Evolutionary conservation across 2,888 invertebrate genomes (phyloP), one percentile per base, ranked within the genome.

Genomic region (Rotaria socialis): DNA sequence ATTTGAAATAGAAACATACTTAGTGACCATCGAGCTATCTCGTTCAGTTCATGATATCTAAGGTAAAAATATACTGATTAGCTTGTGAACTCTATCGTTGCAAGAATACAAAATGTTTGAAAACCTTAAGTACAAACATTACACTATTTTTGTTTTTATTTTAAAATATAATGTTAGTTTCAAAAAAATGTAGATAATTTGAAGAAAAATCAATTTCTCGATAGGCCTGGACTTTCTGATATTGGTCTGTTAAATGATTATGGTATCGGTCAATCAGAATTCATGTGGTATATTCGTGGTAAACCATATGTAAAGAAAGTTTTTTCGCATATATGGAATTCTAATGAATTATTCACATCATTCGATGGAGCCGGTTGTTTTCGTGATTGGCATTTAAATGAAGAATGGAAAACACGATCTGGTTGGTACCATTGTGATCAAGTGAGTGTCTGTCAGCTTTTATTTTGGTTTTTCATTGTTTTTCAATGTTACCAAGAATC

Each of bases 231-330:
- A 43, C 3, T 24, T 24, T 10, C 24, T 47, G 0, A 47, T 10
- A 24, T n/a, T n/a, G 80, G 80, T 80, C 10, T 80, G 11, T 14
- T 80, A 7, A 80, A 47, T 47, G 47, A 80, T 43, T 24, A 47
- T n/a, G 80, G 80, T 14, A 80, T 80, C 7, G 80, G 80, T n/a
- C 80, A 80, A 80, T 80, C 80, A 43, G 47, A 80, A 80, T 80
- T 80, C 16, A 47, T 80, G 80, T 80, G 80, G 80, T 47, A 47
- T 80, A 14, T 80, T 10, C 80, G 80, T n/a, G 47, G 47, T n/a
- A 47, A 47, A 47, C 43, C 47, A 80, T 35, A 47, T 80, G 14
- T 80, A 2, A 80, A 80, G 19, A 80, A 80, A 47, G 47, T 80
- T 47, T 80, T 80, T 80, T 80, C 80, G 10, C 22, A 80, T 10